Evolutionary conservation across 2,113 vertebrate genomes (phyloP), one percentile per base, ranked within the genome.

Genomic region (Fukomys damarensis): DNA sequence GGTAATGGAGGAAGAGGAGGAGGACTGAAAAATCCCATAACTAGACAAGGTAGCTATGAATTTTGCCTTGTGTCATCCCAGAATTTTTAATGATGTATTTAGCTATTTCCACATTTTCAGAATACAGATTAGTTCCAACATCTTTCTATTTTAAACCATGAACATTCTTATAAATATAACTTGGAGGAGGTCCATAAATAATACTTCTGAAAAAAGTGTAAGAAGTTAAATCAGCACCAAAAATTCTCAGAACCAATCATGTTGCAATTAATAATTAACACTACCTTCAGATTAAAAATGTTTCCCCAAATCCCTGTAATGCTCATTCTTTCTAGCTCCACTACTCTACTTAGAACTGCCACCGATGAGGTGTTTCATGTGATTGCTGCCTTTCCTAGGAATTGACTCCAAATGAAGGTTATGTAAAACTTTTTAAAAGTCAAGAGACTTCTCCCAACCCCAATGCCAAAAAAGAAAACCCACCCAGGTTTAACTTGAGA

Each of bases 381-480:
- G 24, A 0, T 46, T 68, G 17, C 35, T 74, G 84, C 3, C 61
- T 81, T 58, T 88, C 35, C 30, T 43, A 80, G 61, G 87, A 94
- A 96, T 83, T 92, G 19, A 85, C 38, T 87, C 35, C 52, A 95
- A 59, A 32, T 74, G 87, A 86, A 13, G 59, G n/a, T 89, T 22
- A 74, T 30, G 26, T n/a, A 61, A 66, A 86, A 70, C 28, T 77
- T 20, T 93, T 85, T 38, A 72, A 54, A 43, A 86, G 65, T n/a
- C 88, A 86, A 9, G 56, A 80, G 19, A 82, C 58, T 70, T 84
- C 70, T 2, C 13, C 8, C 30, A 72, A 86, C 8, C 43, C 35
- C 41, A 80, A 76, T 49, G 16, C 16, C 46, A 77, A 41, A 59
- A 86, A 85, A n/a, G 59, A 77, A 89, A 49, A 7, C 24, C 20